A percentile compares a stretch with the other conserved stretches of the same genome.
Conservation (phyloP, 37 sponge, comb jelly and placozoan species). For the Cliona cf. orientalis region DNA sequence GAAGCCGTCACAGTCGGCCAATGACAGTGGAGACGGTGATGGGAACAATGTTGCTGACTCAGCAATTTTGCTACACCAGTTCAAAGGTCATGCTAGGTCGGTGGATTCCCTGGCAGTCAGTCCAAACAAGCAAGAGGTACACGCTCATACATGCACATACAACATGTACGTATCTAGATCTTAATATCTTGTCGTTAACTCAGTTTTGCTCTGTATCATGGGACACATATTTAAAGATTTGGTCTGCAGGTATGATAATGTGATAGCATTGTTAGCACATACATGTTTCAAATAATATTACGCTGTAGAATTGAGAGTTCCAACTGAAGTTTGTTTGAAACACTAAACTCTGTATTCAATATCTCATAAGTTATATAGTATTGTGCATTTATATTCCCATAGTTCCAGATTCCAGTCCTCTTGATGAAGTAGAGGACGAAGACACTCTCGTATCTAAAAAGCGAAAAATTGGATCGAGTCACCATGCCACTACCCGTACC, state of each 20-base stretch:
- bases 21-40: too few relatives aligned
- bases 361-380: too few relatives aligned
- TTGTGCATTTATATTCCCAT: neutral
- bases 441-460: slow-evolving; percentile 5
- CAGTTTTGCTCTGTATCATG: slow-evolving; percentile 80
- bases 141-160: neutral
- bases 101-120: slow-evolving; percentile 75
- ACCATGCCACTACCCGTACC: slow-evolving; percentile 33
- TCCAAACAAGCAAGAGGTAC: slow-evolving; percentile 39
- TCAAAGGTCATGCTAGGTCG: slow-evolving; percentile 83
- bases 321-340: too few relatives aligned
- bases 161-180: neutral
- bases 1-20: too few relatives aligned
- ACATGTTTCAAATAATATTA: neutral
- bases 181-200: too few relatives aligned
- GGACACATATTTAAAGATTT: slow-evolving; percentile 81
- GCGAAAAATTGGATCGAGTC: neutral
- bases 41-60: neutral
- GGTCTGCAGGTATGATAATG: slow-evolving; percentile 48
- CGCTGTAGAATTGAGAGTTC: neutral
- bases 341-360: too few relatives aligned
- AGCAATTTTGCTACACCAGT: slow-evolving; percentile 16
- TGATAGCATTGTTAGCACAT: neutral
- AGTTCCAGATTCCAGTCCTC: slow-evolving; percentile 24
- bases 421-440: slow-evolving; percentile 28